A percentile compares a stretch with the other conserved stretches of the same genome.
These are phyloP conservation scores for Rhinophrynus dorsalis DNA, from an alignment of 2,797 vertebrate genomes.

Conservation along the genomic window DNA sequence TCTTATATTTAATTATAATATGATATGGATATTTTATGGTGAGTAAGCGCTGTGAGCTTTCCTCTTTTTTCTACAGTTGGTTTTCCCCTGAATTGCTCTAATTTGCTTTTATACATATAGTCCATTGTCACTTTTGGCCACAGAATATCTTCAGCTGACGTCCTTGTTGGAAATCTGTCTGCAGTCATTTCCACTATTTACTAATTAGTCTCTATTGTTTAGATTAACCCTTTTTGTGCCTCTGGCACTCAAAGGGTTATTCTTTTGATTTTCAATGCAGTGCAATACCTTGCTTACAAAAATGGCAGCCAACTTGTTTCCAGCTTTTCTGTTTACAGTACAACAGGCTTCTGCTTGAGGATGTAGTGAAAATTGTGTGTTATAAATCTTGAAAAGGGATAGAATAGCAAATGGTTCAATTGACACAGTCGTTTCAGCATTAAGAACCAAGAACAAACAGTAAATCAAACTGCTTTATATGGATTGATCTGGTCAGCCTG, in stretches of 20 bases:
- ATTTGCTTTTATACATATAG: too few relatives aligned
- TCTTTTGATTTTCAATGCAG: too few relatives aligned
- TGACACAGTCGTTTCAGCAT: slow-evolving; percentile 29
- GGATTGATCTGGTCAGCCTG: slow-evolving; percentile 17
- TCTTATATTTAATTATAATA: too few relatives aligned
- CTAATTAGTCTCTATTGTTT: background rate
- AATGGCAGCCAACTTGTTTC: too few relatives aligned
- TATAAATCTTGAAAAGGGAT: slow-evolving; percentile 22
- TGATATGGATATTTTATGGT: too few relatives aligned
- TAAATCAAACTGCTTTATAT: slow-evolving; percentile 39
- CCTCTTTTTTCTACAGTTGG: too few relatives aligned
- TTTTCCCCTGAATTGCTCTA: too few relatives aligned
- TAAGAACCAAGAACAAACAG: slow-evolving; percentile 28
- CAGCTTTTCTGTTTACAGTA: background rate
- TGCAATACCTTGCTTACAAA: too few relatives aligned
- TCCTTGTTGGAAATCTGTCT: background rate
- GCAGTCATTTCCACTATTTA: background rate
- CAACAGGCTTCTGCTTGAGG: slow-evolving; percentile 7
- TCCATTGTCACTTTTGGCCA: background rate
- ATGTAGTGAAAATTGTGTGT: background rate
- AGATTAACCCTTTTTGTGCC: background rate
- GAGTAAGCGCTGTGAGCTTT: too few relatives aligned
- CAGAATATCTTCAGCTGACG: background rate
- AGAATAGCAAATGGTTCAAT: slow-evolving; percentile 33
- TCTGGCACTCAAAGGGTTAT: background rate